Base-by-base conservation (phyloP, 2,113 vertebrate species). In the Odocoileus virginianus region DNA sequence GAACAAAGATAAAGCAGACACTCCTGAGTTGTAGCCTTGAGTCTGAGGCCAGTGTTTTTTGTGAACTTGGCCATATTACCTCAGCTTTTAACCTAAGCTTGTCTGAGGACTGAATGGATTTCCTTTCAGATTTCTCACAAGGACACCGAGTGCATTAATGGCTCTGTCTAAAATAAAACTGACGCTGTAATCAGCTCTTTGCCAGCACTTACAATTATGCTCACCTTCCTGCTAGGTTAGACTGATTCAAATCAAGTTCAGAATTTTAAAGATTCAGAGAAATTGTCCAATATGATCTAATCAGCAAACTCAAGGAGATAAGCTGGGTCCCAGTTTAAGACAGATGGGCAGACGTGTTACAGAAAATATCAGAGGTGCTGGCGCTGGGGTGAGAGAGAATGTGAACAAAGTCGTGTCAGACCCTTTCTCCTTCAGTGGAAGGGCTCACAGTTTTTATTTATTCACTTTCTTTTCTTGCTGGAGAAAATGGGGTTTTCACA, bases 181-280 rank as follows among this genome's bases (percentile, higher is more conserved):
- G 50, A 83, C n/a, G 40, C 36, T 43, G 21, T 58, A 76, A 61
- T 82, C 58, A 91, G 30, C 7, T 52, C 45, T 78, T 81, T 81
- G 17, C 25, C 58, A 57, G 55, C 54, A 15, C 10, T 84, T 58
- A 11, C 4, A 13, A 28, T 52, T 36, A 86, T 19, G 16, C 28
- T 84, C 27, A 47, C 17, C 47, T 93, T 93, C 87, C 55, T 76
- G 19, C 55, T 71, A 84, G 30, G 45, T 79, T 40, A 58, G 85
- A 58, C 21, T 40, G 58, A 91, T 89, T 60, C 67, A 83, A 74
- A 85, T 58, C 33, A 79, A 55, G 36, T 45, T n/a, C 81, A 85
- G 36, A 7, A 79, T 74, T 82, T 89, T 78, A 85, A 82, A 76
- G n/a, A 93, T 55, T 95, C 83, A 85, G 71, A 21, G 79, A 85